Evolutionary conservation across 1,140 invertebrate genomes (phyloP), one percentile per base, ranked within the genome.

Genomic region (Brachionus plicatilis): DNA sequence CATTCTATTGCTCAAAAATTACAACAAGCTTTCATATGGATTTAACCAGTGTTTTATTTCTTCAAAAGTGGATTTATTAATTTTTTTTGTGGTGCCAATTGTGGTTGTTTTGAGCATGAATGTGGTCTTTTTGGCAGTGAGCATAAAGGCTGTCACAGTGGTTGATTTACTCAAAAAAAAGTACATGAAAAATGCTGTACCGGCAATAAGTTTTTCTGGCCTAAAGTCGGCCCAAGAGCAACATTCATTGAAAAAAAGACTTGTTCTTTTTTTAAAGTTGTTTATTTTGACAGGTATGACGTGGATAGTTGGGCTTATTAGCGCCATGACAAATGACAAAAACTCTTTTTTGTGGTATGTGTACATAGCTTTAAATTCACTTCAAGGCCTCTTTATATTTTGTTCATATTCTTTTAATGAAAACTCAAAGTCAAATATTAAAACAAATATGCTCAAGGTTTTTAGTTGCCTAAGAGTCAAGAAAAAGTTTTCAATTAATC

Each of bases 341-440:
- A 17, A 33, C 7, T 80, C 76, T 6, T 65, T 80, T 65, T 33
- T 56, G 12, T 80, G 76, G 76, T 60, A 60, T 65, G 7, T 80
- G 27, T 80, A 33, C 41, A 53, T 80, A 7, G 45, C 27, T 33
- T 65, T 80, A 8, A 80, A 80, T 65, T 80, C 76, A 17, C 45
- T 80, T 7, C 76, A 80, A 65, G 76, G 76, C 11, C 17, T 80
- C 4, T 80, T 80, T 65, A 50, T 79, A 11, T 56, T 47, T 27
- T 27, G 17, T 29, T 79, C 75, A 17, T 79, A 53, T 79, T 41
- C 75, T 12, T 56, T 79, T 56, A 79, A 33, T 79, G 11, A 43
- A 70, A 70, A 70, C 33, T 33, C 29, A 14, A 3, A 70, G n/a
- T 12, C 47, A 17, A 53, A 53, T 53, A 53, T 53, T 14, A 17